Base-by-base conservation (phyloP, 2,797 vertebrate genomes). In the Corythornis leucogaster region DNA sequence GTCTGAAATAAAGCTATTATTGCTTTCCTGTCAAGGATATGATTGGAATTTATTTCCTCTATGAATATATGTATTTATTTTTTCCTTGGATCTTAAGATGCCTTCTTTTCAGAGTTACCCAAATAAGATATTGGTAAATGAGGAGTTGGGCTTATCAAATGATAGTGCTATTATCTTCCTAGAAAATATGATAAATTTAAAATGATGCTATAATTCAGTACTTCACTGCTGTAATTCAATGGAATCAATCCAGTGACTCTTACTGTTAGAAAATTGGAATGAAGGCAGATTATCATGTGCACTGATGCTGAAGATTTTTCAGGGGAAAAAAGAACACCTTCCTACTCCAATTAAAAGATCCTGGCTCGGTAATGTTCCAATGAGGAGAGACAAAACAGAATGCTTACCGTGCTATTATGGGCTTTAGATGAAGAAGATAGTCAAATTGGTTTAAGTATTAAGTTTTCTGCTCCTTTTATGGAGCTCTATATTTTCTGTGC, bases 181-280 rank as follows among this genome's bases (percentile, higher is more conserved):
- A 77, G 80, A 95, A 93, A 95, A 94, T 70, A 81, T 22, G 16
- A 87, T 77, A n/a, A 45, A n/a, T 82, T 96, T 78, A 70, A 92
- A 95, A 90, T 20, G 57, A 74, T 61, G 55, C 70, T 94, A 48
- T 84, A 92, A 93, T 93, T 93, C 90, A 89, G 62, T 61, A 75
- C 22, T 21, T 46, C 89, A 80, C 64, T 61, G 58, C 67, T 94
- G 54, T 83, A 92, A 93, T 93, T 93, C 90, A 91, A 53, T 61
- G 80, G 87, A 95, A 95, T 94, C 94, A 95, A 94, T 93, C 85
- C 70, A 86, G 12, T 84, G 75, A 84, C 42, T 91, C 66, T 84
- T 31, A 20, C 66, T 94, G 80, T 89, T 87, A 92, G 76, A 85
- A 92, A 87, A 85, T 55, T 90, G 83, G 86, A 78, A 76, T 66